Percentiles rank a stretch among this genome's conserved stretches.
Evolutionary conservation across 2,888 invertebrate genomes (phyloP).

Genomic region (Volucella inflata): DNA sequence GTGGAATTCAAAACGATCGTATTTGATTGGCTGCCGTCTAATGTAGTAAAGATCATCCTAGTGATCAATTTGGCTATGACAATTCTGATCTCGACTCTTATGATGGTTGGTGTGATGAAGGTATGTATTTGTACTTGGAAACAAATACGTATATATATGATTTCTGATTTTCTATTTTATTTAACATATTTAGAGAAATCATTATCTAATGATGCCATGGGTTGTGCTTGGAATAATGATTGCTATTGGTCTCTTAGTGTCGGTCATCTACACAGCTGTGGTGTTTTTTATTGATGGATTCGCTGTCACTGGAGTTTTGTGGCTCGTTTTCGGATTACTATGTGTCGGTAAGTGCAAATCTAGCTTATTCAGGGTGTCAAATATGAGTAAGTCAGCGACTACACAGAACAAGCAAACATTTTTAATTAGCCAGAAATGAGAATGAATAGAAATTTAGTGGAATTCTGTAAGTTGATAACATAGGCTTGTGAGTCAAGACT

Average conservation of each 20-base stretch:
- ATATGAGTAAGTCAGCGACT: conserved; percentile 17
- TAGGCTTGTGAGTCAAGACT: conserved; percentile 8
- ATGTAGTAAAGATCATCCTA: conserved; percentile 90
- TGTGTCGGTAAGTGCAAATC: conserved; percentile 85
- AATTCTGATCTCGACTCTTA: conserved; percentile 90
- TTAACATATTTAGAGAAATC: conserved; percentile 87
- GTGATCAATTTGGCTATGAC: conserved; percentile 92
- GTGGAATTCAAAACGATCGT: conserved; percentile 91
- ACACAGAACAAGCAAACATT: conserved; percentile 41
- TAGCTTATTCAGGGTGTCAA: conserved; percentile 30
- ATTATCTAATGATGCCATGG: conserved; percentile 93
- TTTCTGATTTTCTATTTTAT: conserved; percentile 7
- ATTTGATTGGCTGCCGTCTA: conserved; percentile 88
- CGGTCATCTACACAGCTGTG: conserved; percentile 91
- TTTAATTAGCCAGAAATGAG: conserved; percentile 30
- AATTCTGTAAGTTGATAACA: conserved; percentile 4
- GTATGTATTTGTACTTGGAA: conserved; percentile 83
- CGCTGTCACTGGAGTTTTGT: conserved; percentile 85
- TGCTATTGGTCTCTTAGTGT: conserved; percentile 90
- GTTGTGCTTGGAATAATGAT: conserved; percentile 92
- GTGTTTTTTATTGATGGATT: conserved; percentile 88
- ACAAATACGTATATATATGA: background rate
- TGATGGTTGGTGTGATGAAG: conserved; percentile 90
- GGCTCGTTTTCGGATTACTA: conserved; percentile 87
- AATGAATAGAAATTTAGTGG: conserved; percentile 24